Evolutionary conservation across 2,797 vertebrate genomes (phyloP), one percentile per base, ranked within the genome.

Genomic region (Pelobates cultripes): DNA sequence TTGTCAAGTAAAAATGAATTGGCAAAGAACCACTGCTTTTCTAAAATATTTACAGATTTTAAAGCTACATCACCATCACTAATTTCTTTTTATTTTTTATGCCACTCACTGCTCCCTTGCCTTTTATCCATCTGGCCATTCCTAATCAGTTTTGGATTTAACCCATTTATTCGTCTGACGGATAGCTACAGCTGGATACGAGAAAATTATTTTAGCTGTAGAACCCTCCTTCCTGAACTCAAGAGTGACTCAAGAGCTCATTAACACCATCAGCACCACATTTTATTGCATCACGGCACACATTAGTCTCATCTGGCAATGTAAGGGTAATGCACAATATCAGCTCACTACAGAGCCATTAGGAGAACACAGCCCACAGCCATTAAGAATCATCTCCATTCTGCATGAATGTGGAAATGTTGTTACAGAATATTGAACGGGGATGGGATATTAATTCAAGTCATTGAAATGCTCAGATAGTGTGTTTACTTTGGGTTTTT

Each of bases 291-390:
- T 67, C 68, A 40, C 53, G 44, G 14, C 53, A 15, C 45, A 73
- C 76, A 74, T 83, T 67, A 83, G 72, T 82, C 69, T 77, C 42
- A 77, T 82, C 67, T 78, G 74, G 75, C 66, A 75, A 53, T 47
- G 71, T 13, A 66, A n/a, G 55, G 77, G 55, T 75, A 83, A 83
- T 79, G 82, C 72, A 79, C 77, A 83, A 83, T 83, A 78, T 83
- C 81, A 78, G 70, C 81, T 83, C 75, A 43, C 53, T 64, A 53
- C 77, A 79, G 71, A 83, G 64, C 82, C 77, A 79, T 83, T 83
- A 83, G 44, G 64, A 75, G 45, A 79, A 79, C 77, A 70, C 66
- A 78, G 75, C 81, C 80, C 81, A 83, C 75, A 83, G 82, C 75
- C 76, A 83, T 83, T 83, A 79, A 66, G 77, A 79, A 79, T 66